Conservation (phyloP, 2,888 invertebrate species). For the Timema podura region DNA sequence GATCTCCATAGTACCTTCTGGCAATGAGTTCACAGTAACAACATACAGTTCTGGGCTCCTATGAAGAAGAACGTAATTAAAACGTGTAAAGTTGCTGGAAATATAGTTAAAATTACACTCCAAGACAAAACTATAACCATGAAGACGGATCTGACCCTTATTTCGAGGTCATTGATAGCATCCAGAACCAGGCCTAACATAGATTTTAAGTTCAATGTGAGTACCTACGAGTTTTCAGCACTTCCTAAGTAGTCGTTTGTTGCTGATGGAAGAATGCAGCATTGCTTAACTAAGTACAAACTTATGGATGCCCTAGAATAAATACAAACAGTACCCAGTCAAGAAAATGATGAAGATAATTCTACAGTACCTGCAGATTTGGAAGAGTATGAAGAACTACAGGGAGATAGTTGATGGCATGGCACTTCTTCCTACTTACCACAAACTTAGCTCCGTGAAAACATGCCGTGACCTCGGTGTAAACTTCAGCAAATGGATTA, state of each 20-base stretch:
- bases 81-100: constrained; percentile 1
- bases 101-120: background rate
- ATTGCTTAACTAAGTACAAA: background rate
- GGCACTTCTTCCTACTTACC: background rate
- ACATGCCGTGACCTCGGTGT: background rate
- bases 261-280: background rate
- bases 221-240: background rate
- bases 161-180: background rate
- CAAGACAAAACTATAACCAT: background rate
- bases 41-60: no score
- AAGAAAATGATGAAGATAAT: no score
- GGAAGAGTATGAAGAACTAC: background rate
- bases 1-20: background rate
- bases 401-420: background rate
- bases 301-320: background rate
- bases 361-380: background rate
- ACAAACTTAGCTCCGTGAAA: background rate
- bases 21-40: background rate
- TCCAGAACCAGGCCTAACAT: background rate
- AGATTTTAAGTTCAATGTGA: background rate
- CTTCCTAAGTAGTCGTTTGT: background rate
- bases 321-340: no score
- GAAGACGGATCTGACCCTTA: background rate
- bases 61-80: background rate
- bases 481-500: background rate